These are phyloP conservation scores for Drosophila aldrichi DNA, from an alignment of 2,888 invertebrate species.

Conservation along the genomic window DNA sequence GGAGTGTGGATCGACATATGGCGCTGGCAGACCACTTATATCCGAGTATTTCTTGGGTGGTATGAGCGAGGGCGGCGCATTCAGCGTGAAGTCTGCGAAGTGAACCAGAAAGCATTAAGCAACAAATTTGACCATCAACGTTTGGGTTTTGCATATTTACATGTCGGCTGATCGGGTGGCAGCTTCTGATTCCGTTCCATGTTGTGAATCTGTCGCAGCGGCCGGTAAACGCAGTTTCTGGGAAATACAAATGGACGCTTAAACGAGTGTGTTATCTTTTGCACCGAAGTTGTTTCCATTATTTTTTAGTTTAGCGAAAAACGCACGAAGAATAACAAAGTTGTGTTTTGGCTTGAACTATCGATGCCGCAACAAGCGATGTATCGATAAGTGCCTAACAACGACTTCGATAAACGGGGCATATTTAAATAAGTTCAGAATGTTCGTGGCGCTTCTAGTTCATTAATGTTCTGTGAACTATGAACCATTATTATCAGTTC, in stretches of 20 bases:
- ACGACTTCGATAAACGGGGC: no score
- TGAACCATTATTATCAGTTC: no score
- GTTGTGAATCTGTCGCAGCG: constrained; percentile 65
- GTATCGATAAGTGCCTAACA: constrained; percentile 2
- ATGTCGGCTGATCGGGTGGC: constrained; percentile 49
- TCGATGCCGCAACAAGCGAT: constrained; percentile 6
- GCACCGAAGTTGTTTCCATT: constrained; percentile 19
- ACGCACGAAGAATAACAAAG: neutral
- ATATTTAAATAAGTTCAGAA: neutral
- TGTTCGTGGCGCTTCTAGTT: neutral
- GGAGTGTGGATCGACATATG: constrained; percentile 96
- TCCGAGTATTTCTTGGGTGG: constrained; percentile 98
- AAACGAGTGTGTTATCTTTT: constrained; percentile 48
- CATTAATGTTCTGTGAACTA: neutral
- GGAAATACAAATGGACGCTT: constrained; percentile 56
- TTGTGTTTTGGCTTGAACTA: neutral
- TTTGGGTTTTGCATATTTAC: constrained; percentile 24
- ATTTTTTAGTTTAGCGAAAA: neutral
- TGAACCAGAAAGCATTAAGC: constrained; percentile 7
- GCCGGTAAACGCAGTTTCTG: constrained; percentile 63
- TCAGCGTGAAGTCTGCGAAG: constrained; percentile 92
- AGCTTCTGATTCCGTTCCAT: constrained; percentile 60
- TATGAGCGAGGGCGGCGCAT: constrained; percentile 95
- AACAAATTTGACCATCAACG: neutral
- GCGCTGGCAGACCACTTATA: constrained; percentile 94